These are phyloP conservation scores for Ptychadena robeensis DNA, from an alignment of 2,797 vertebrate genomes.

Conservation along the genomic window DNA sequence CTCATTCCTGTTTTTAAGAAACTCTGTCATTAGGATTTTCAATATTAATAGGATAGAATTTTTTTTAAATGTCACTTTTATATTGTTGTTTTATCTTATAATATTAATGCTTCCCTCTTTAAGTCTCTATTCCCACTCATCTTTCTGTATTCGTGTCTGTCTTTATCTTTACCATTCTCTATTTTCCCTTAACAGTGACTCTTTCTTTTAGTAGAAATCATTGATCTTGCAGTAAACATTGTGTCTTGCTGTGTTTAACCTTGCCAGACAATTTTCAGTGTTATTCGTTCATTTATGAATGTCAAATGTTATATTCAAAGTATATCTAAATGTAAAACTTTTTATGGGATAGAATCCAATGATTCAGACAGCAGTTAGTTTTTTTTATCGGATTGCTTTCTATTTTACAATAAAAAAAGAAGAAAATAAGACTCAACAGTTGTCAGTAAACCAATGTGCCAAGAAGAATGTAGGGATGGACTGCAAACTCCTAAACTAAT, in stretches of 20 bases:
- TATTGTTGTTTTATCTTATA: slow-evolving; percentile 3
- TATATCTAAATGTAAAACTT: background rate
- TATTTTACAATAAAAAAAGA: too few species aligned
- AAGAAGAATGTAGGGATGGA: too few species aligned
- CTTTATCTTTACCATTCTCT: slow-evolving; percentile 29
- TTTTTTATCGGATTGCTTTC: too few species aligned
- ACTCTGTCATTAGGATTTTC: background rate
- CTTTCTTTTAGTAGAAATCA: slow-evolving; percentile 38
- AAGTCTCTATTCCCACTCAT: slow-evolving; percentile 3
- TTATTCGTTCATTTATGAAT: slow-evolving; percentile 20
- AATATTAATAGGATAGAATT: background rate
- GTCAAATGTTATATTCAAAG: slow-evolving; percentile 18
- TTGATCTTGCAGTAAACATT: slow-evolving; percentile 57
- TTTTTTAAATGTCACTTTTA: background rate
- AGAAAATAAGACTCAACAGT: too few species aligned
- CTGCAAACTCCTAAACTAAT: too few species aligned
- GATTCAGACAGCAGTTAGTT: too few species aligned
- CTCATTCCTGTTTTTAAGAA: background rate
- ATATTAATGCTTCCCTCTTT: background rate
- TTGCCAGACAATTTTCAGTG: slow-evolving; percentile 25
- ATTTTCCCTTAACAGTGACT: slow-evolving; percentile 29
- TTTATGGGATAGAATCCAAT: background rate
- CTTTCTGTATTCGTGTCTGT: slow-evolving; percentile 1
- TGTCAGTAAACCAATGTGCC: too few species aligned
- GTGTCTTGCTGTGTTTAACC: slow-evolving; percentile 51